Evolutionary conservation across 2,797 vertebrate genomes (phyloP).

Genomic region (Gymnothorax reevesii): DNA sequence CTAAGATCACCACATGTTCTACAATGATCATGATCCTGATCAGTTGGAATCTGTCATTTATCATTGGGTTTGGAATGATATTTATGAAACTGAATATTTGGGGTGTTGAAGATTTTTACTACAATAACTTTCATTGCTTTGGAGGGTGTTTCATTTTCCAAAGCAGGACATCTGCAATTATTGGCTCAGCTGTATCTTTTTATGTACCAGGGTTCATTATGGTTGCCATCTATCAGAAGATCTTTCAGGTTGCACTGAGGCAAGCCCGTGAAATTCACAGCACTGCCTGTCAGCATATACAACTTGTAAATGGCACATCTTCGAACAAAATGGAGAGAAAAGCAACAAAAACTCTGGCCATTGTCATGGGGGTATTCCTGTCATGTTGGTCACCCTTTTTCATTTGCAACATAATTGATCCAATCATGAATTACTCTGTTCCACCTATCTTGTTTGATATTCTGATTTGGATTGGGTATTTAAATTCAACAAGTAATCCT

Average conservation of each 20-base stretch:
- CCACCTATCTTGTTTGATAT: slow-evolving; percentile 45
- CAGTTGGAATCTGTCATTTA: slow-evolving; percentile 59
- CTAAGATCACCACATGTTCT: slow-evolving; percentile 16
- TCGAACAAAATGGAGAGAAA: slow-evolving; percentile 45
- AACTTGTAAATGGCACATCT: slow-evolving; percentile 33
- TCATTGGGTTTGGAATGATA: slow-evolving; percentile 75
- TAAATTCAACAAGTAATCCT: slow-evolving; percentile 60
- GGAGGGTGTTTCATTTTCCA: slow-evolving; percentile 37
- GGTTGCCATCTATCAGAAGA: slow-evolving; percentile 43
- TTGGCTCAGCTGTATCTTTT: not conserved
- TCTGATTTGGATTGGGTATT: slow-evolving; percentile 57
- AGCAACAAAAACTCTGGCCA: slow-evolving; percentile 43
- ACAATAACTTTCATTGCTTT: slow-evolving; percentile 19
- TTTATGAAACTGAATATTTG: slow-evolving; percentile 40
- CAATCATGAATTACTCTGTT: slow-evolving; percentile 47
- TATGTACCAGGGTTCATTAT: slow-evolving; percentile 41
- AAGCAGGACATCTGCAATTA: slow-evolving; percentile 4
- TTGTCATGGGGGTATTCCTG: slow-evolving; percentile 48
- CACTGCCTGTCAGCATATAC: not conserved
- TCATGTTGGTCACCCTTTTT: slow-evolving; percentile 59
- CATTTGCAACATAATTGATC: slow-evolving; percentile 51
- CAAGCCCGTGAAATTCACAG: slow-evolving; percentile 33
- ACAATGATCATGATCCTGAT: slow-evolving; percentile 16
- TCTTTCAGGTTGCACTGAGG: slow-evolving; percentile 41
- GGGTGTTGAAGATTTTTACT: slow-evolving; percentile 33